A percentile compares a stretch with the other conserved stretches of the same genome.
Evolutionary conservation across 1,140 invertebrate species (phyloP).

Genomic region (Bombus huntii): DNA sequence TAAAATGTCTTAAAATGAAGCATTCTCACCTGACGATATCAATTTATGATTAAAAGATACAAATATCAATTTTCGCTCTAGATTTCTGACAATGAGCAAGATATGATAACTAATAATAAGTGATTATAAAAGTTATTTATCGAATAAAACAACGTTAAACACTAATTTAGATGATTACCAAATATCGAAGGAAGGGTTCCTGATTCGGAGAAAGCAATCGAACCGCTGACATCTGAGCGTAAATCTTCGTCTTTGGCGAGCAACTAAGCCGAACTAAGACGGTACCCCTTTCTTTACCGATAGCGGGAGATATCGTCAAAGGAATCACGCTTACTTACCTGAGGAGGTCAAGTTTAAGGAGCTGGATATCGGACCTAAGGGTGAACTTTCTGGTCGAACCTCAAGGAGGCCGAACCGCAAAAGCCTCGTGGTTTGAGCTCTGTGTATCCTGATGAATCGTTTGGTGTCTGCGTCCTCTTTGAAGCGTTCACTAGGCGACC

Average conservation of each 20-base stretch:
- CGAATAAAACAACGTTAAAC: neutral
- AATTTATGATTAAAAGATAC: neutral
- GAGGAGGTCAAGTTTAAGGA: slow-evolving; percentile 69
- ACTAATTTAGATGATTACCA: slow-evolving; percentile 34
- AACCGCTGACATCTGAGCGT: slow-evolving; percentile 34
- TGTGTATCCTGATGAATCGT: slow-evolving; percentile 70
- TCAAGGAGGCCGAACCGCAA: slow-evolving; percentile 66
- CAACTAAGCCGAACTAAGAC: slow-evolving; percentile 17
- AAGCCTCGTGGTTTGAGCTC: slow-evolving; percentile 66
- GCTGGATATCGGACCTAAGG: slow-evolving; percentile 61
- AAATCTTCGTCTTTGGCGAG: slow-evolving; percentile 24
- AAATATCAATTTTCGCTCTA: too few species aligned
- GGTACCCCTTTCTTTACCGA: slow-evolving; percentile 53
- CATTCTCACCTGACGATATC: neutral
- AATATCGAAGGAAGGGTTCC: slow-evolving; percentile 23
- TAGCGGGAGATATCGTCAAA: slow-evolving; percentile 64
- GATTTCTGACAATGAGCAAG: too few species aligned
- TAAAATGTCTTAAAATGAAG: too few species aligned
- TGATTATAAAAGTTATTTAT: neutral
- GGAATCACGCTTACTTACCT: slow-evolving; percentile 68
- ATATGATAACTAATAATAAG: too few species aligned
- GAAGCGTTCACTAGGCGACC: slow-evolving; percentile 66
- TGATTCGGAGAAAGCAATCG: slow-evolving; percentile 21
- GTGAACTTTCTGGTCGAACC: slow-evolving; percentile 64
- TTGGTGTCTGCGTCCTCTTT: slow-evolving; percentile 64